Base-by-base conservation (phyloP, 2,113 vertebrate genomes). In the Labrus mixtus region DNA sequence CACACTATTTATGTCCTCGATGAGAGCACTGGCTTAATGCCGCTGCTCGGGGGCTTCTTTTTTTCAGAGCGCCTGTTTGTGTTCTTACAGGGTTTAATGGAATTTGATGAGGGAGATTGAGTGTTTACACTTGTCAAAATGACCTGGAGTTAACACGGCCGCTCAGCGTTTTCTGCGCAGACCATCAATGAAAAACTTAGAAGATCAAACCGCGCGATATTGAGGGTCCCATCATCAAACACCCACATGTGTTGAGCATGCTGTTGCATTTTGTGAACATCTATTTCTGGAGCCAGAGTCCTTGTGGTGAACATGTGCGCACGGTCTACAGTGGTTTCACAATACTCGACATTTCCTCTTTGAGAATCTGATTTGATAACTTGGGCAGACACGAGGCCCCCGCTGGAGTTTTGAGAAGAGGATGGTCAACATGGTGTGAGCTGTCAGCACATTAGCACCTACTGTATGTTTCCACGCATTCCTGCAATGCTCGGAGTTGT, bases 1-100 rank as follows among this genome's bases (percentile, higher is more conserved):
- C 88, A 70, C 86, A 90, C 85, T 90, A 90, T 92, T 91, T 90
- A 90, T 87, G 91, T 87, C 79, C 76, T n/a, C 74, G 75, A 87
- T 68, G 63, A 87, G 68, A 83, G 69, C 82, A 76, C 83, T 89
- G 87, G 90, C 92, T 90, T 89, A 90, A 91, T 75, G 82, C 89
- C 77, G 73, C 82, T 73, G 88, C 88, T 88, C 61, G 84, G 78
- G 87, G 85, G 82, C 71, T 87, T 86, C 68, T 85, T 90, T 45
- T 45, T 68, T 65, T 57, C 29, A 17, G 20, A 78, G 67, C 68
- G 75, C 56, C 60, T 90, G 84, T 92, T 82, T 87, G 83, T 86
- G 86, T 85, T 87, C 78, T 58, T 74, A 54, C 65, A 29, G 61
- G 58, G 68, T 87, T 88, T 87, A 87, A 87, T 85, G 80, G 88